A percentile compares a stretch with the other conserved stretches of the same genome.
Conservation (phyloP, 35 echinoderm and acorn worm genomes). For the Holothuria glaberrima region DNA sequence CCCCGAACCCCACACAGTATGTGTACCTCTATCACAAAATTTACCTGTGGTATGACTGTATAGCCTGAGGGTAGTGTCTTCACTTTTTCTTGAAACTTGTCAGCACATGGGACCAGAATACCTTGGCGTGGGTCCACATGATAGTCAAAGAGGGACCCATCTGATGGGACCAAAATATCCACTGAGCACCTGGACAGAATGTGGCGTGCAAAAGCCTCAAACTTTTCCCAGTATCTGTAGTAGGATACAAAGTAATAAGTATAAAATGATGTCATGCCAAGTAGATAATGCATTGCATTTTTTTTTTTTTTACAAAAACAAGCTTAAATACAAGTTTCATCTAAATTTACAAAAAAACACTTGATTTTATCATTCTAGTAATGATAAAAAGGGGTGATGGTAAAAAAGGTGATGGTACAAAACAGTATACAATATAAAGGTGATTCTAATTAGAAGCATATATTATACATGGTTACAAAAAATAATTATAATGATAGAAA, state of each 20-base stretch:
- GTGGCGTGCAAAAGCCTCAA: constrained; percentile 81
- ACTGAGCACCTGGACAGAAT: constrained; percentile 63
- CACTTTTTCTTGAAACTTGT: constrained; percentile 65
- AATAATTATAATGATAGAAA: no score
- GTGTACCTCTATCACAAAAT: constrained; percentile 59
- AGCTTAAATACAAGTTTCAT: no score
- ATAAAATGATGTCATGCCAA: no score
- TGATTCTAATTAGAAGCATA: no score
- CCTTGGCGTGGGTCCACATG: constrained; percentile 74
- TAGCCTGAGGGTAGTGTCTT: constrained; percentile 80
- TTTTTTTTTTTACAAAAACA: no score
- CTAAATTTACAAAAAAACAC: no score
- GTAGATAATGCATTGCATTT: no score
- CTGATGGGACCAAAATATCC: constrained; percentile 66
- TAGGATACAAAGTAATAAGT: background rate
- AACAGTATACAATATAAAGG: no score
- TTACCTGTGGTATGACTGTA: constrained; percentile 84
- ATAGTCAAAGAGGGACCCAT: constrained; percentile 81
- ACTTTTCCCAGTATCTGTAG: constrained; percentile 65
- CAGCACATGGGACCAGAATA: constrained; percentile 64
- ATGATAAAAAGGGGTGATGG: no score
- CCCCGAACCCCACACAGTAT: constrained; percentile 49
- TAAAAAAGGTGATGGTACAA: no score
- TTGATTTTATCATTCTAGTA: no score
- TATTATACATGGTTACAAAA: no score